Evolutionary conservation across 2,113 vertebrate species (phyloP).

Genomic region (Lathamus discolor): DNA sequence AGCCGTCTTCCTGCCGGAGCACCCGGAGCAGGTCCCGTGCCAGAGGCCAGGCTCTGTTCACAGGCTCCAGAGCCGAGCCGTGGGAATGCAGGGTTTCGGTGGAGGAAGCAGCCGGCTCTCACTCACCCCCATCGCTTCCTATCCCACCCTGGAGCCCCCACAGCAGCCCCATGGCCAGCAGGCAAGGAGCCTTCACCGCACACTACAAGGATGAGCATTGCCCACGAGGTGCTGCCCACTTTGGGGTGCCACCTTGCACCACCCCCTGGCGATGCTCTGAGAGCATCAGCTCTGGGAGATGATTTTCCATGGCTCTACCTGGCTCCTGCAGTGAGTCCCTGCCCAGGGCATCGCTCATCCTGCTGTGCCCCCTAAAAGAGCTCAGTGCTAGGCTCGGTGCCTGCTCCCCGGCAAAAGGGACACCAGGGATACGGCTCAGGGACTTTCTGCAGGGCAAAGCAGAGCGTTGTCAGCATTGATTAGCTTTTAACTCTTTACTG

Average conservation of each 20-base stretch:
- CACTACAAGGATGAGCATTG: rapidly evolving
- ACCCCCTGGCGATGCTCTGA: rapidly evolving
- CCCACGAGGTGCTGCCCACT: rapidly evolving
- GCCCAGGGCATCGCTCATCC: background rate
- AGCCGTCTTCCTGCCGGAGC: background rate
- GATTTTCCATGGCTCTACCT: background rate
- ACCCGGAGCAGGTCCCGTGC: background rate
- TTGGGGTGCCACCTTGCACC: background rate
- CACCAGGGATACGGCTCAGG: background rate
- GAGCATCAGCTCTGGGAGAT: background rate
- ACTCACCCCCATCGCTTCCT: background rate
- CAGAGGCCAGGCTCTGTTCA: background rate
- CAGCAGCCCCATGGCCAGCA: background rate
- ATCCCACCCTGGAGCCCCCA: rapidly evolving
- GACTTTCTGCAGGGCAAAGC: background rate
- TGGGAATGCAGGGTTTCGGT: background rate
- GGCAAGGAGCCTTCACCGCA: rapidly evolving
- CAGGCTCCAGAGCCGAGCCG: background rate
- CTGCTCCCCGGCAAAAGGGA: background rate
- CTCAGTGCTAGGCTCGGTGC: background rate
- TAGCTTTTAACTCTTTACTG: background rate
- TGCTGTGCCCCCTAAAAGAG: background rate
- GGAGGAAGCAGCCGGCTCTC: background rate
- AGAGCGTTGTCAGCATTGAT: background rate
- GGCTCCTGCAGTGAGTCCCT: background rate